A percentile compares a stretch with the other conserved stretches of the same genome.
These are phyloP conservation scores for Chaitophorus viminalis DNA, from an alignment of 2,888 invertebrate species.

Conservation along the genomic window DNA sequence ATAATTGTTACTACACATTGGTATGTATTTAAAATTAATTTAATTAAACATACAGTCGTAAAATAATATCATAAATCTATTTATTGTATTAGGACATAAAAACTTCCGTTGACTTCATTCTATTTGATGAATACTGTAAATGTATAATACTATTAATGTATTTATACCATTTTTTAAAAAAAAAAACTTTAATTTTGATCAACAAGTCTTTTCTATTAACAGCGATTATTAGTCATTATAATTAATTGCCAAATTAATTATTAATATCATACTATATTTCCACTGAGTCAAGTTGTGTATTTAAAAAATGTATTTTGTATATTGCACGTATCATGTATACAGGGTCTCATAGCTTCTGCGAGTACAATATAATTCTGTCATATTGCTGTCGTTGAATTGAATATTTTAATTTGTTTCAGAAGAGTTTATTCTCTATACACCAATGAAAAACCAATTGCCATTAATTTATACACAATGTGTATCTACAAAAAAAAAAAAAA, in stretches of 20 bases:
- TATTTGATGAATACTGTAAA: not conserved
- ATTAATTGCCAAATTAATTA: too few relatives aligned
- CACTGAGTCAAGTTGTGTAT: not conserved
- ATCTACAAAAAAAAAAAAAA: not conserved
- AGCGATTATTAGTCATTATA: not conserved
- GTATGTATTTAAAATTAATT: too few relatives aligned
- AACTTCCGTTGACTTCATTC: not conserved
- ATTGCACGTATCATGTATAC: not conserved
- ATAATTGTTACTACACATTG: too few relatives aligned
- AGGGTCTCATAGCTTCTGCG: not conserved
- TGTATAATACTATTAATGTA: not conserved
- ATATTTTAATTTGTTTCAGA: conserved; percentile 27
- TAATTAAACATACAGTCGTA: too few relatives aligned
- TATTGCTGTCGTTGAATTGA: not conserved
- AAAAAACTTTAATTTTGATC: too few relatives aligned
- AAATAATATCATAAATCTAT: not conserved
- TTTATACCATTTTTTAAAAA: too few relatives aligned
- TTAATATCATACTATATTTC: too few relatives aligned
- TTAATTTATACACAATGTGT: not conserved
- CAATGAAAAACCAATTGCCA: not conserved
- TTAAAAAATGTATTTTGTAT: not conserved
- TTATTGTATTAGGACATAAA: not conserved
- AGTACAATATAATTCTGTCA: not conserved
- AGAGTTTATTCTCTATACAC: not conserved
- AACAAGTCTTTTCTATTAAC: too few relatives aligned